A percentile compares a stretch with the other conserved stretches of the same genome.
phyloP scores from a whole-genome alignment of 2,888 invertebrate genomes.

The Epinotia ramella region DNA sequence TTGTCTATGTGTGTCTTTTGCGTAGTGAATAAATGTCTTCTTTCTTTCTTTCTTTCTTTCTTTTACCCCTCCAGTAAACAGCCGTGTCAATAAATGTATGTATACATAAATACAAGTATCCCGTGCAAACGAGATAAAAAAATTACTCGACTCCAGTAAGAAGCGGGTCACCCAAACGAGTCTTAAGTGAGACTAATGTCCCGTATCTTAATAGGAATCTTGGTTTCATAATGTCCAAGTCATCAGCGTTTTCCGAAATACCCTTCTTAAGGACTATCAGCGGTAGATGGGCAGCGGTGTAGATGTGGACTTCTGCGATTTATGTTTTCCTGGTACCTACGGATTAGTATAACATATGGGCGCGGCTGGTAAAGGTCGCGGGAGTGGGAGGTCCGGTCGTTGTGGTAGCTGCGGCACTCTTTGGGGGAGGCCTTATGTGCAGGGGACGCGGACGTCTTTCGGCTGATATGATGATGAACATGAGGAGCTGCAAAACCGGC shows the following conservation, averaged over 20 bases:
- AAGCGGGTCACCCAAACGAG: slow-evolving; percentile 55
- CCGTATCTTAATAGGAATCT: slow-evolving; percentile 83
- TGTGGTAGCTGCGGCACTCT: no score
- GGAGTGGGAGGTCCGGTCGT: no score
- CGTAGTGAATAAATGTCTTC: no score
- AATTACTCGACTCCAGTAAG: slow-evolving; percentile 6
- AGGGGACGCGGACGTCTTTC: no score
- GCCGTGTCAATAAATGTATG: no score
- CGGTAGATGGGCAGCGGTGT: slow-evolving; percentile 24
- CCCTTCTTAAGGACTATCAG: slow-evolving; percentile 63
- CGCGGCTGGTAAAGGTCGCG: neutral
- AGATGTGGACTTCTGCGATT: slow-evolving; percentile 17
- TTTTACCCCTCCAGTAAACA: no score
- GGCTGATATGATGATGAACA: no score
- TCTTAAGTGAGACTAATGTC: slow-evolving; percentile 76
- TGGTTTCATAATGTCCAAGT: slow-evolving; percentile 78
- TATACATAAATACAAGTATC: no score
- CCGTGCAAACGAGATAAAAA: neutral
- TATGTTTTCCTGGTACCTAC: neutral
- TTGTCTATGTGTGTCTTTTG: no score
- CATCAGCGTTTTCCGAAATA: slow-evolving; percentile 81
- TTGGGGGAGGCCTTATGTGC: no score
- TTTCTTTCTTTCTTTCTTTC: no score
- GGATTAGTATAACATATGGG: neutral
- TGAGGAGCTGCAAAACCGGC: no score